A percentile compares a stretch with the other conserved stretches of the same genome.
Evolutionary conservation across 2,888 invertebrate species (phyloP).

Genomic region (Idaea aversata): DNA sequence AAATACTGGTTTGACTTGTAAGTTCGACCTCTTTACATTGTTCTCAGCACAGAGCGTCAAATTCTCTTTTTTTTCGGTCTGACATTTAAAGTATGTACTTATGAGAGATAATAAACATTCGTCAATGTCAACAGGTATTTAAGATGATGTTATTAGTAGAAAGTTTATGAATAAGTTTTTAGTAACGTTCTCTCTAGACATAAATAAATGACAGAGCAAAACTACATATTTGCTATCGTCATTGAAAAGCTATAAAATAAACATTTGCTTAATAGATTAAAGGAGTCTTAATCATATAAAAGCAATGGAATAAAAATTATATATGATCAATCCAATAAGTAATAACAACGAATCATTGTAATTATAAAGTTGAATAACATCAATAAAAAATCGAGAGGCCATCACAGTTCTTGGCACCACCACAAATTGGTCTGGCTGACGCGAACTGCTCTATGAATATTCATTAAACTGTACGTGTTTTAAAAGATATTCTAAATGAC

Average conservation of each 20-base stretch:
- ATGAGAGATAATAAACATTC: constrained; percentile 36
- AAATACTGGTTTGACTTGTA: constrained; percentile 59
- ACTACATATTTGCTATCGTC: not conserved
- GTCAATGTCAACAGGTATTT: constrained; percentile 44
- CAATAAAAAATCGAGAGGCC: constrained; percentile 62
- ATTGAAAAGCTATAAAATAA: not conserved
- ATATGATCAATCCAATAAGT: not conserved
- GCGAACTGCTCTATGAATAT: constrained; percentile 65
- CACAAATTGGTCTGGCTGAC: constrained; percentile 63
- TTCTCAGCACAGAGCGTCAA: constrained; percentile 36
- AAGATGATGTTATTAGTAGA: constrained; percentile 34
- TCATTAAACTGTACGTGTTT: constrained; percentile 60
- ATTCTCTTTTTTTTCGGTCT: constrained; percentile 49
- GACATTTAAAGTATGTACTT: constrained; percentile 35
- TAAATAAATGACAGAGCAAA: not conserved
- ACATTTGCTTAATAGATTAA: not conserved
- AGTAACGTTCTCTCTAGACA: not conserved
- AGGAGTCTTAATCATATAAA: not conserved
- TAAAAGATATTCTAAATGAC: constrained; percentile 58
- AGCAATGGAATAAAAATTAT: not conserved
- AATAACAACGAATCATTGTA: constrained; percentile 50
- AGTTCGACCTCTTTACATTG: constrained; percentile 64
- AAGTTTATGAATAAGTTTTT: constrained; percentile 27
- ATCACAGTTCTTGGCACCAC: constrained; percentile 48
- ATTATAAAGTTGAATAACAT: constrained; percentile 59